These are phyloP conservation scores for Penaeus indicus DNA, from an alignment of 1,140 invertebrate species.

Conservation along the genomic window DNA sequence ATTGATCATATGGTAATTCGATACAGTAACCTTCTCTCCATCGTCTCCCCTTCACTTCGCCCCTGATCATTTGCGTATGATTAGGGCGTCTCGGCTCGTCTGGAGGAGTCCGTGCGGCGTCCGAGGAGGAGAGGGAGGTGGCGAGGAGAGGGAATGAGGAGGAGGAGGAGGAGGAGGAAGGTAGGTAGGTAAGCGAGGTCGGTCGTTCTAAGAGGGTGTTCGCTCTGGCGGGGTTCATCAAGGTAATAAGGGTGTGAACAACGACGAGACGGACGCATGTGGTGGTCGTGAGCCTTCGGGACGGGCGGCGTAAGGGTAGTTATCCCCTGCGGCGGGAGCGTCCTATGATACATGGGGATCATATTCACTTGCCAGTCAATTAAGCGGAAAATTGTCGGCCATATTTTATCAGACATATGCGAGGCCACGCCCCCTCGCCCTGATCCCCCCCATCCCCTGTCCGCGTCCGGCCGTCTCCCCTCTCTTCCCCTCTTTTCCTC, in stretches of 20 bases:
- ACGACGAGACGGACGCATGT: conserved; percentile 18
- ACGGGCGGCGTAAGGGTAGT: neutral
- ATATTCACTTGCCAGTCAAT: conserved; percentile 63
- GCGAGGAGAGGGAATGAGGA: neutral
- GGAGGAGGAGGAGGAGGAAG: neutral
- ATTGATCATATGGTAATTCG: conserved; percentile 64
- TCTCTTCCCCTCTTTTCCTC: neutral
- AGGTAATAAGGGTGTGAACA: conserved; percentile 58
- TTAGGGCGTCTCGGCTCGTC: too few relatives aligned
- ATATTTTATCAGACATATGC: conserved; percentile 61
- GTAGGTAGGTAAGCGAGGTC: neutral
- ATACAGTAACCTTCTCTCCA: conserved; percentile 41
- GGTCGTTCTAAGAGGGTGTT: neutral
- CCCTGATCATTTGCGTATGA: neutral
- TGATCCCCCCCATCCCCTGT: neutral
- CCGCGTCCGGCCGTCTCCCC: neutral
- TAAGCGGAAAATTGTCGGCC: conserved; percentile 63
- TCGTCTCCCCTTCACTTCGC: neutral
- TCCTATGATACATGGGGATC: conserved; percentile 48
- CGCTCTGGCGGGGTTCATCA: conserved; percentile 28
- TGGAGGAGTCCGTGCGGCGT: too few relatives aligned
- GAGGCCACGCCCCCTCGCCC: conserved; percentile 2
- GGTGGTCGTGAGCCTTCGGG: conserved; percentile 11
- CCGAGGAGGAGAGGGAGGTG: neutral
- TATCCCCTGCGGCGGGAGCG: conserved; percentile 23